Conservation (phyloP, 2,888 invertebrate genomes). For the Cephus sareptanus region DNA sequence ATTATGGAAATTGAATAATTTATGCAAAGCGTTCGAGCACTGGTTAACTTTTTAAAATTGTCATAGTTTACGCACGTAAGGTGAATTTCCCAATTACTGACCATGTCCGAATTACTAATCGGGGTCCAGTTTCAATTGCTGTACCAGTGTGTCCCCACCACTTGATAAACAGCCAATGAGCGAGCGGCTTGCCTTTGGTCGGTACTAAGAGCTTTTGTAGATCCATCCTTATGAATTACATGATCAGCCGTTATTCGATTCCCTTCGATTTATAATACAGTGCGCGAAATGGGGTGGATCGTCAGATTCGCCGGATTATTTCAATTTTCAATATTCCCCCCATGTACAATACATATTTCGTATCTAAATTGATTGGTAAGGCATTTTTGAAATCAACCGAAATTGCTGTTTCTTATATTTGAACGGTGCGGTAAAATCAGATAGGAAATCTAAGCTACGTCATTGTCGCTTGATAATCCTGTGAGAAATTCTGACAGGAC, state of each 20-base stretch:
- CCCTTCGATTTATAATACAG: no score
- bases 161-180: no score
- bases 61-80: neutral
- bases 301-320: no score
- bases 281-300: no score
- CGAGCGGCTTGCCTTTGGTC: no score
- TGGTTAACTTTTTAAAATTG: conserved; percentile 43
- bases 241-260: no score
- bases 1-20: conserved; percentile 57
- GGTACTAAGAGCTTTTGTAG: no score
- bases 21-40: conserved; percentile 42
- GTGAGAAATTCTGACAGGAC: neutral
- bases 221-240: no score
- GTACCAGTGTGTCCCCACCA: no score
- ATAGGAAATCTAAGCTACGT: neutral
- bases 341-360: neutral
- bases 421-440: neutral
- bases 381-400: neutral
- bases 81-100: conserved; percentile 8
- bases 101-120: neutral
- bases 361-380: neutral
- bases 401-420: neutral
- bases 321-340: neutral
- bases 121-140: no score
- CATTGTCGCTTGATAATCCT: neutral